phyloP scores from a whole-genome alignment of 2,888 invertebrate genomes.

The Plemyria rubiginata region DNA sequence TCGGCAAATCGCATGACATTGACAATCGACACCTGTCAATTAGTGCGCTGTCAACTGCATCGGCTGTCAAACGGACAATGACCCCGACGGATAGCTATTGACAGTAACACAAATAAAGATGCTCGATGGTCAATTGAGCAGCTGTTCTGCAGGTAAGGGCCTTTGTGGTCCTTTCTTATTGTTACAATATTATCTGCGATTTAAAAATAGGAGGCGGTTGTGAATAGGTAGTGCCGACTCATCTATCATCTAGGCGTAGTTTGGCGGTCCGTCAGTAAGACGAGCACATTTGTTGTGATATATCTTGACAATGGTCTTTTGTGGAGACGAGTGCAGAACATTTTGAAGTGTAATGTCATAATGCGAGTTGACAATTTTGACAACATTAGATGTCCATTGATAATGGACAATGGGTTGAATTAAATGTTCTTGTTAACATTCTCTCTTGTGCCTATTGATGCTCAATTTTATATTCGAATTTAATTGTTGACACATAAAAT shows the following conservation, averaged over 20 bases:
- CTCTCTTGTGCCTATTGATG: conserved; percentile 1
- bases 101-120: conserved; percentile 53
- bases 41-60: conserved; percentile 56
- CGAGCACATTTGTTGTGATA: conserved; percentile 52
- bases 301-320: conserved; percentile 49
- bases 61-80: conserved; percentile 50
- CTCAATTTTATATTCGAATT: background rate
- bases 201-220: conserved; percentile 30
- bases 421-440: conserved; percentile 16
- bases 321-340: conserved; percentile 36
- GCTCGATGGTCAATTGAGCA: conserved; percentile 53
- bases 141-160: conserved; percentile 46
- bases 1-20: conserved; percentile 22
- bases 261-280: conserved; percentile 33
- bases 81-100: conserved; percentile 42
- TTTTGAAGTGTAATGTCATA: conserved; percentile 29
- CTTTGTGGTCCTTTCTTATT: conserved; percentile 26
- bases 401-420: conserved; percentile 27
- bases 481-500: background rate
- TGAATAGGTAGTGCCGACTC: conserved; percentile 49
- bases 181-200: conserved; percentile 35
- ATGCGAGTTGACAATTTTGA: conserved; percentile 32
- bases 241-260: conserved; percentile 29
- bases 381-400: conserved; percentile 34
- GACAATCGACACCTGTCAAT: conserved; percentile 62